Evolutionary conservation across 2,113 vertebrate species (phyloP), one percentile per base, ranked within the genome.

Genomic region (Chaenogobius annularis): DNA sequence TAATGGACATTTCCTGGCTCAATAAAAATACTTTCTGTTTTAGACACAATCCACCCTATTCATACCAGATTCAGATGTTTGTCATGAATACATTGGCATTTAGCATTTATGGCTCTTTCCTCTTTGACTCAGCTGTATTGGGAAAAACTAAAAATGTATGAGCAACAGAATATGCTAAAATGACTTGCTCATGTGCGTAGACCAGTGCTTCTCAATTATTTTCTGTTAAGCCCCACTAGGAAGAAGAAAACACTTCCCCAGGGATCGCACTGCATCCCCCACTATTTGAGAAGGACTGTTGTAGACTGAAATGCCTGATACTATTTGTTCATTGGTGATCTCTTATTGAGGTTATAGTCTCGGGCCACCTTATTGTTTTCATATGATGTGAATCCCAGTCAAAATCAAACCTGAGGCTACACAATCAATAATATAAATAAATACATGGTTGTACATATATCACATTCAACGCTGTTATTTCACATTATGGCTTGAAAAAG

Each of bases 1-100:
- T 54, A n/a, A 7, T 26, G 73, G 69, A 83, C 75, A 46, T 73
- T 83, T 85, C 82, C 72, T 23, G 59, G 77, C 62, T 69, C 75
- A 72, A 78, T 79, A 79, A 78, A 59, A 70, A 80, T 61, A 17
- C 66, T 64, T 80, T 71, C 81, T 65, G 47, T 84, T 84, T 75
- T 10, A 0, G 46, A 67, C 70, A 83, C 84, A 88, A 72, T 76
- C 26, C 71, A 23, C 64, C 43, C 65, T 70, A 84, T 85, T 86
- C 74, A 85, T 70, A 23, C 19, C n/a, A 43, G 66, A 73, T 22
- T 2, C 20, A 40, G 72, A 17, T 73, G 22, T 70, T 58, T 73
- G 23, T 43, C 70, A 70, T 65, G n/a, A 73, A 59, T 64, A 43
- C 46, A 55, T 22, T 66, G 72, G 58, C n/a, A 23, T 74, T 70